Conservation (phyloP, 2,797 vertebrate genomes). For the Brotula barbata region DNA sequence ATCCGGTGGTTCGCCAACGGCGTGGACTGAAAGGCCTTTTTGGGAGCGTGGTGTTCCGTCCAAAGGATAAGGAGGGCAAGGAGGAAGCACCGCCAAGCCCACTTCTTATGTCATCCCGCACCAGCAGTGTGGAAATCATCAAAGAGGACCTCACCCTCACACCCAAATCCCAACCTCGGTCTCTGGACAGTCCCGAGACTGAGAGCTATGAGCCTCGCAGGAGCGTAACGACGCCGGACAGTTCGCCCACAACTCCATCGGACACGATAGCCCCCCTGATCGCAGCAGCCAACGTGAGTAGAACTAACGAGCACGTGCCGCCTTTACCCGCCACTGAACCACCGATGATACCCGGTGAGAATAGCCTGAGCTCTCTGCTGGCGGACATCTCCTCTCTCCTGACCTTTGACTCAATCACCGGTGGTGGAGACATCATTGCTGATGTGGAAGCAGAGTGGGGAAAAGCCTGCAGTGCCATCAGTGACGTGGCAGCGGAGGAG, state of each 20-base stretch:
- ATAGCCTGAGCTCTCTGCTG: conserved; percentile 88
- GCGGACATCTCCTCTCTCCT: conserved; percentile 98
- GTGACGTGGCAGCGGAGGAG: conserved; percentile 53
- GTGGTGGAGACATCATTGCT: conserved; percentile 93
- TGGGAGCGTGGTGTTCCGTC: conserved; percentile 85
- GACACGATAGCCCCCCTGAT: conserved; percentile 34
- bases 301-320: conserved; percentile 47
- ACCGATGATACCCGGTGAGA: conserved; percentile 84
- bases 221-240: conserved; percentile 48
- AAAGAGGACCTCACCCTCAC: conserved; percentile 82
- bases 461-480: conserved; percentile 70
- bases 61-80: conserved; percentile 83
- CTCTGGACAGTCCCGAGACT: conserved; percentile 61
- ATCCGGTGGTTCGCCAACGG: conserved; percentile 83
- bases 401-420: conserved; percentile 96
- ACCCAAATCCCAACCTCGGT: conserved; percentile 70
- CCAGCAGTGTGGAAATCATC: conserved; percentile 83
- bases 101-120: conserved; percentile 79
- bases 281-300: conserved; percentile 46
- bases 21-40: conserved; percentile 89
- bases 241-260: conserved; percentile 51
- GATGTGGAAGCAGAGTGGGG: conserved; percentile 92
- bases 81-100: conserved; percentile 79
- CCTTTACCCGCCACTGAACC: conserved; percentile 79
- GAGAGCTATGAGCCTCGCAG: conserved; percentile 39